Evolutionary conservation across 2,113 vertebrate genomes (phyloP).

Genomic region (Ranitomeya variabilis): DNA sequence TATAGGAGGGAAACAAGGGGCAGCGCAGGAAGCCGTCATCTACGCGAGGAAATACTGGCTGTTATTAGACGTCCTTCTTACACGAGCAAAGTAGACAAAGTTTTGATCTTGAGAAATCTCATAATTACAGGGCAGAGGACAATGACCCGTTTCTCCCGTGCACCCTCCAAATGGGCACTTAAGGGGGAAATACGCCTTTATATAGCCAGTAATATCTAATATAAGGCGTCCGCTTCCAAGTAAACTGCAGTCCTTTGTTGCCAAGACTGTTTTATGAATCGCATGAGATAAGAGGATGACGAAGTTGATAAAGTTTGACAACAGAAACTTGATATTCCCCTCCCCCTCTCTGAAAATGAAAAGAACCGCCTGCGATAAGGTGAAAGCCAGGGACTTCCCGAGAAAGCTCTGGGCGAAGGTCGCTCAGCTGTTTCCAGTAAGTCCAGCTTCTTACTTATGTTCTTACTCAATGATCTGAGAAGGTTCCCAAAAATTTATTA

Average conservation of each 20-base stretch:
- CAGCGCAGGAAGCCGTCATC: not conserved
- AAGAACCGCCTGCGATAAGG: slow-evolving; percentile 34
- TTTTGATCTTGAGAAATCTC: slow-evolving; percentile 11
- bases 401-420: slow-evolving; percentile 8
- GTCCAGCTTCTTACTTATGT: not conserved
- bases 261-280: not conserved
- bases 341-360: slow-evolving; percentile 12
- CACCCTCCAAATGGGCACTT: not conserved
- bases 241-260: not conserved
- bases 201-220: not conserved
- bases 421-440: slow-evolving; percentile 40
- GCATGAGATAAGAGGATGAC: slow-evolving; percentile 32
- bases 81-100: not conserved
- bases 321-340: slow-evolving; percentile 18
- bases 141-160: not conserved
- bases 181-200: not conserved
- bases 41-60: not conserved
- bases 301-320: slow-evolving; percentile 26
- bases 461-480: not conserved
- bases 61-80: not conserved
- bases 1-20: slow-evolving; percentile 17
- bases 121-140: not conserved
- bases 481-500: not conserved
- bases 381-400: slow-evolving; percentile 30
- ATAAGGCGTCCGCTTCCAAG: not conserved